Conservation (phyloP, 2,888 invertebrate genomes). For the Noctua pronuba region DNA sequence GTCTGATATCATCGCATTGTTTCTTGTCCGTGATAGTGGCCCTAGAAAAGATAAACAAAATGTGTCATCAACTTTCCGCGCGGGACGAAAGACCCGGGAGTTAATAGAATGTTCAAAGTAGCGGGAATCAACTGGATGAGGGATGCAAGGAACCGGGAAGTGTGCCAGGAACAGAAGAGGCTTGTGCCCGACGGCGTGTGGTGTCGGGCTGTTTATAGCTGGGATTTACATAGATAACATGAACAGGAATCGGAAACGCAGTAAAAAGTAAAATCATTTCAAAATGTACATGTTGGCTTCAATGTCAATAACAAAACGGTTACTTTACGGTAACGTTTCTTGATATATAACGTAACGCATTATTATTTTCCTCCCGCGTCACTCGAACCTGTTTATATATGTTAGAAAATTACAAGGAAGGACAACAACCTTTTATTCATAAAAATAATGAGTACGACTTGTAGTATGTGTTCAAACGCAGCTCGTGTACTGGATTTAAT, state of each 20-base stretch:
- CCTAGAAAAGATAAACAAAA: slow-evolving; percentile 30
- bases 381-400: neutral
- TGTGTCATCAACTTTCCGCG: slow-evolving; percentile 24
- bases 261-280: neutral
- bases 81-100: neutral
- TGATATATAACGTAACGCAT: slow-evolving; percentile 3
- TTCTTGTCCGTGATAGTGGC: slow-evolving; percentile 25
- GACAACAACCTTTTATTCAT: slow-evolving; percentile 23
- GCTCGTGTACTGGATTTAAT: neutral
- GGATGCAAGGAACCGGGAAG: too few relatives aligned
- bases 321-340: neutral
- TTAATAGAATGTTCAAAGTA: neutral
- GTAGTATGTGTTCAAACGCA: neutral
- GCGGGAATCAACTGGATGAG: neutral
- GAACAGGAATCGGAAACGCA: neutral
- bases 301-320: neutral
- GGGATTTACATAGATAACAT: neutral
- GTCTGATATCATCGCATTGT: slow-evolving; percentile 58
- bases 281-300: neutral
- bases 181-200: neutral
- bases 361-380: slow-evolving; percentile 40
- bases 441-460: slow-evolving; percentile 7
- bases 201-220: neutral
- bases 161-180: neutral
- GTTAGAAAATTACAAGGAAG: slow-evolving; percentile 15